Base-by-base conservation (phyloP, 2,113 vertebrate genomes). In the Canis aureus region DNA sequence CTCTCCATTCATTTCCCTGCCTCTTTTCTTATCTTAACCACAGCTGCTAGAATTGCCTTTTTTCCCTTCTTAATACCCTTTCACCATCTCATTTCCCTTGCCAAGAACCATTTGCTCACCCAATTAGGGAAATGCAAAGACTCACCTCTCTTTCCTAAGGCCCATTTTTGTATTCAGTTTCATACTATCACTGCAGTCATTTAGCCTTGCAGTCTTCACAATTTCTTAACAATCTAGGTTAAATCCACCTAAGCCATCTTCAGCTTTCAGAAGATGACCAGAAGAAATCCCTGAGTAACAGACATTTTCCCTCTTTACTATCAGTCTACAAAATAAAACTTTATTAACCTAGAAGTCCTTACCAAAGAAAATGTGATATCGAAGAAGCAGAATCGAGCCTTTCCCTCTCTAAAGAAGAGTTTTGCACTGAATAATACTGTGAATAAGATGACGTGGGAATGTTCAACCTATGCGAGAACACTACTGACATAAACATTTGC, bases 61-160 rank as follows among this genome's bases (percentile, higher is more conserved):
- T 91, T 23, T 32, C 27, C 1, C 8, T 64, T 74, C 19, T 86
- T 93, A 88, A 74, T 51, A 80, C 59, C 43, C 38, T 87, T 95
- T 93, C 64, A 93, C 93, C 60, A 91, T 89, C 82, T 95, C 78
- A 74, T 85, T 95, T 87, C 71, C 76, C 53, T 78, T 71, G 27
- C 89, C 79, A 95, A 78, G 96, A 94, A 62, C 66, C 82, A 93
- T n/a, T 89, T 92, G 81, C 66, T 94, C 57, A 64, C n/a, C 13
- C 80, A 64, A 43, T 82, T 73, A 87, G 74, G 60, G 55, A 81
- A 91, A 51, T 73, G 55, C 67, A 84, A 57, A 91, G 62, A 71
- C 76, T 82, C 22, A 16, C 35, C 19, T 95, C 38, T 91, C 57
- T 82, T 81, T n/a, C 80, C 64, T 67, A 16, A 79, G 69, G 53